These are phyloP conservation scores for Onychomys leucogaster DNA, from an alignment of 2,797 vertebrate species.

Conservation along the genomic window DNA sequence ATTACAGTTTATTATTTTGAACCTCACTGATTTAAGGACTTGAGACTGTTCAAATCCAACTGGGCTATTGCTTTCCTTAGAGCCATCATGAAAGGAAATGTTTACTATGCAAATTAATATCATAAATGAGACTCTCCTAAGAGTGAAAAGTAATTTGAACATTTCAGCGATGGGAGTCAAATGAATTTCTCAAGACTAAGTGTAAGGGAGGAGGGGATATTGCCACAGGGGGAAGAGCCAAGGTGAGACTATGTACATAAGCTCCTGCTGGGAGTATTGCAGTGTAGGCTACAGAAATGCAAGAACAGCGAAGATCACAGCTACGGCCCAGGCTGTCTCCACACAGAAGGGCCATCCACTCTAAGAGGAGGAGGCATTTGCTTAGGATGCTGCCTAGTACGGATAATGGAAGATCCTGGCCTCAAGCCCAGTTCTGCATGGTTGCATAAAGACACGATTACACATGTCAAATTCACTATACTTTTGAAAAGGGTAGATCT, in stretches of 20 bases:
- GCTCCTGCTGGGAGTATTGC: neutral
- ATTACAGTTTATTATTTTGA: slow-evolving; percentile 70
- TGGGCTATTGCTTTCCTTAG: slow-evolving; percentile 56
- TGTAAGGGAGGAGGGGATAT: neutral
- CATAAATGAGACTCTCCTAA: slow-evolving; percentile 37
- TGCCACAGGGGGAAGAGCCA: neutral
- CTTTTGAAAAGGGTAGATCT: neutral
- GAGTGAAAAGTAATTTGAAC: slow-evolving; percentile 60
- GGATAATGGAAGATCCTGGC: neutral
- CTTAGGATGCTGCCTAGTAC: neutral
- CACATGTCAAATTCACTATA: neutral
- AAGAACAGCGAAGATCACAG: too few species aligned
- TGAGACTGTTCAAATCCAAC: slow-evolving; percentile 56
- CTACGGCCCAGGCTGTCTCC: neutral
- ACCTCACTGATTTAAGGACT: slow-evolving; percentile 58
- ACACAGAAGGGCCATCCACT: neutral
- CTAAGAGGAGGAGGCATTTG: neutral
- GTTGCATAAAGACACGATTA: neutral
- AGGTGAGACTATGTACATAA: neutral
- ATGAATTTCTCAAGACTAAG: slow-evolving; percentile 24
- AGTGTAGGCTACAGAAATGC: neutral
- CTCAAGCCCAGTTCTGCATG: neutral
- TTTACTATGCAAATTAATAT: slow-evolving; percentile 56
- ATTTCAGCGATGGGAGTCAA: neutral
- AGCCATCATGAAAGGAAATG: slow-evolving; percentile 63